Evolutionary conservation across 2,113 vertebrate genomes (phyloP), one percentile per base, ranked within the genome.

Genomic region (Caranx ignobilis): DNA sequence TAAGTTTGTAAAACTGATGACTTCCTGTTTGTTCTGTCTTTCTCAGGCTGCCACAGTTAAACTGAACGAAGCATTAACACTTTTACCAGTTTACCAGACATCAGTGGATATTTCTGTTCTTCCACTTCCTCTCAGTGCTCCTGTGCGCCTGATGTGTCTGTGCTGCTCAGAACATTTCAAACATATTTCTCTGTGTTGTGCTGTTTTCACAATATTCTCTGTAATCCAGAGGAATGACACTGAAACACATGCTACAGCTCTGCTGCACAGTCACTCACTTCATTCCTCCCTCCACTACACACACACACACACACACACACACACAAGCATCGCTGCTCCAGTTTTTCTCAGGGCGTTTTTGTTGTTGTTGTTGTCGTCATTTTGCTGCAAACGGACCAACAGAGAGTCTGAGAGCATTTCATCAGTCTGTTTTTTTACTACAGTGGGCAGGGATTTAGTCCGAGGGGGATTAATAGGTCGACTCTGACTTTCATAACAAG

Each of bases 401-500:
- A 35, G 15, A 31, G 12, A 19, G 55, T 62, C 32, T 60, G 43
- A 2, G 13, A 6, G 45, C 21, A 39, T 79, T 83, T 85, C 64
- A 75, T 64, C 34, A 75, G 63, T 67, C 21, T 71, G 3, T n/a
- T 41, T 5, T 45, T 7, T 34, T 55, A 19, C 59, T 16, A n/a
- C 47, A 31, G 65, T 62, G 35, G 65, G 75, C 16, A 13, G 13
- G 39, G 70, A 61, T 70, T 63, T 16, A 61, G 55, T 69, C 52
- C 60, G 48, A 43, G 65, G 62, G 75, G 75, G 81, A 81, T 85
- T 78, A 82, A 75, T 48, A 34, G 47, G 57, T 85, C 76, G 26
- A 61, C 21, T 74, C 71, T 37, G 71, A 86, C 84, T 87, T 81
- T 85, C 62, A 87, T 87, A 86, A 87, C 81, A 68, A 78, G 83